Evolutionary conservation across 2,888 invertebrate genomes (phyloP), one percentile per base, ranked within the genome.

Genomic region (Amphiduros pacificus): DNA sequence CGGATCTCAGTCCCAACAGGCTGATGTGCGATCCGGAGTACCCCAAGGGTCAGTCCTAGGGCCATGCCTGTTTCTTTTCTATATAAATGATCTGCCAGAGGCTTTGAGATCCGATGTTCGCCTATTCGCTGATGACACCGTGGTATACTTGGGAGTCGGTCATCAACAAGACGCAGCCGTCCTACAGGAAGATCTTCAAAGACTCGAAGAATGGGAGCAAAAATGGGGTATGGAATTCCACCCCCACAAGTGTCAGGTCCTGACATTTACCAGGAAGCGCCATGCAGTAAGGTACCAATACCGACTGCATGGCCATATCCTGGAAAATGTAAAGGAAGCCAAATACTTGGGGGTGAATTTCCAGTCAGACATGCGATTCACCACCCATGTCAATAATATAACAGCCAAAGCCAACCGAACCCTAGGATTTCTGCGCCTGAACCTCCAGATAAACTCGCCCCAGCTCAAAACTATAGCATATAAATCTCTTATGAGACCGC

Each of bases 91-190:
- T 52, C 54, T 64, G 4, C 70, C 67, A 28, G 6, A n/a, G 9
- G 41, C 48, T 14, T 51, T 22, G 44, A n/a, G n/a, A n/a, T n/a
- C n/a, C n/a, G n/a, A n/a, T n/a, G 50, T 55, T 1, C 11, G 62
- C 11, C 60, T 68, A 1, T 66, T 68, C 56, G 66, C 70, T 11
- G 68, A 70, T 56, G 67, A 68, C 57, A 20, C 20, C n/a, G 9
- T 44, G 5, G n/a, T 44, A 20, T 44, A 11, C 44, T 4, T 20
- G n/a, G 4, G 22, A 36, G 17, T 36, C 9, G 17, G 20, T 20
- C 5, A n/a, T 20, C n/a, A 44, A 6, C 44, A 44, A 22, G n/a
- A 44, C 36, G 9, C 20, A 6, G 4, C 20, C n/a, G 20, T 44
- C 6, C 44, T 44, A 4, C 44, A 44, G n/a, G n/a, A 11, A 4